Base-by-base conservation (phyloP, 2,888 invertebrate genomes). In the Campoletis raptor region DNA sequence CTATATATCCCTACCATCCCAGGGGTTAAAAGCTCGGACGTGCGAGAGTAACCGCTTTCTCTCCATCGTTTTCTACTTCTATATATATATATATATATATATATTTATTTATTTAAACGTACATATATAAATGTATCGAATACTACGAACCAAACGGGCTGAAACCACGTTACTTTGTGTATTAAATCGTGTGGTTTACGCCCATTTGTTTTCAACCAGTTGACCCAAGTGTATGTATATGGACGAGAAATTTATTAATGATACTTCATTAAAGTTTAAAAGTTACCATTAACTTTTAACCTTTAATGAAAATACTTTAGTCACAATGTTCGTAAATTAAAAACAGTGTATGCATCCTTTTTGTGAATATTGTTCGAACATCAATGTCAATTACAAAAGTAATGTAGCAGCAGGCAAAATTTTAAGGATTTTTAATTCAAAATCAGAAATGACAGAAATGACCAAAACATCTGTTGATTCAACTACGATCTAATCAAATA, bases 21-120 rank as follows among this genome's bases (percentile, higher is more conserved):
- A 30, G 66, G 66, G 77, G 83, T 86, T 89, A 83, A 88, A 88
- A 89, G 85, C 86, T 83, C 73, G 80, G 80, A 87, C 83, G 78
- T 88, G 83, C 73, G 74, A 84, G 85, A 81, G 73, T 80, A 82
- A 84, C 83, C 79, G 66, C 80, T 73, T 85, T 85, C 70, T 52
- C 76, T 57, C 30, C 10, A 74, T 54, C 66, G 64, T 45, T 69
- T 48, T 66, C 42, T 67, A 5, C 48, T 61, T 24, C 18, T 52
- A 15, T 36, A 24, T 57, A 24, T 36, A 67, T 45, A 45, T 30
- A 45, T 30, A 8, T 9, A 73, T 21, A n/a, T 36, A 30, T 21
- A 45, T 48, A 45, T 61, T 3, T 15, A 48, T 45, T 40, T 24
- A 24, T 21, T 64, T 45, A 12, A 8, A 81, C 52, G 36, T 5